Conservation (phyloP, 2,888 invertebrate species). For the Allacma fusca region DNA sequence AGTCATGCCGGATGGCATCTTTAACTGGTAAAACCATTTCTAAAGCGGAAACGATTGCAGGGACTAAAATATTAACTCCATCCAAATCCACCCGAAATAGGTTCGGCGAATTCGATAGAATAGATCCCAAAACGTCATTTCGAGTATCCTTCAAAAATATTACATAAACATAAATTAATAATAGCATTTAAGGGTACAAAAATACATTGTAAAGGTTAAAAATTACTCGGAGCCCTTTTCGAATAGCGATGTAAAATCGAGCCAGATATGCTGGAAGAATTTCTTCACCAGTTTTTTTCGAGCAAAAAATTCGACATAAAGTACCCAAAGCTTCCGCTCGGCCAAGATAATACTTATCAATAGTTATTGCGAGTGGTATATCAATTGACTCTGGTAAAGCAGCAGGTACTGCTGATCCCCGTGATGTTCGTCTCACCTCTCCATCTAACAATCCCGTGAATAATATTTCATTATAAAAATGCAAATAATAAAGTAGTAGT, state of each 20-base stretch:
- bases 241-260: constrained; percentile 89
- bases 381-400: constrained; percentile 74
- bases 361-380: constrained; percentile 74
- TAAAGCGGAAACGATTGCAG: constrained; percentile 86
- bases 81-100: constrained; percentile 90
- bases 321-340: constrained; percentile 95
- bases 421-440: constrained; percentile 58
- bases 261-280: constrained; percentile 91
- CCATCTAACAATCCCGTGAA: constrained; percentile 36
- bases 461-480: not conserved
- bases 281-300: constrained; percentile 92
- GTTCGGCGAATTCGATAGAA: constrained; percentile 84
- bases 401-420: constrained; percentile 67
- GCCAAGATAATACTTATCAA: constrained; percentile 75
- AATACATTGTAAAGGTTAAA: no score
- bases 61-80: constrained; percentile 89
- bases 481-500: not conserved
- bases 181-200: no score
- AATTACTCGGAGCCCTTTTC: constrained; percentile 71
- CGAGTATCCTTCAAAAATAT: constrained; percentile 60
- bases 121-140: constrained; percentile 81
- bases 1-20: constrained; percentile 78
- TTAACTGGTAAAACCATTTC: constrained; percentile 90
- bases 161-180: constrained; percentile 26
- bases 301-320: constrained; percentile 92